Evolutionary conservation across 2,113 vertebrate species (phyloP).

Genomic region (Thymallus thymallus): DNA sequence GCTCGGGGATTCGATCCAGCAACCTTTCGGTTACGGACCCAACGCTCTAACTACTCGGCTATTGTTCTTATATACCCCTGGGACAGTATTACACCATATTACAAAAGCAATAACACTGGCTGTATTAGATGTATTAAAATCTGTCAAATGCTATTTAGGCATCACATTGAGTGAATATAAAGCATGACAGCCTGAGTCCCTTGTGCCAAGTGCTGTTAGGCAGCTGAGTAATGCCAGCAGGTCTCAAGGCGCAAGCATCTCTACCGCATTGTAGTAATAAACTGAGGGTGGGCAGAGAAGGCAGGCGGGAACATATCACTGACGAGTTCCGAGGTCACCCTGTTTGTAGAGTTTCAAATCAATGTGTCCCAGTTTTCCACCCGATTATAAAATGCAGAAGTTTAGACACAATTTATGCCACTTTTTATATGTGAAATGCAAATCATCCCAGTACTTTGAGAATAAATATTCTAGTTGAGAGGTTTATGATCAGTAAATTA

Average conservation of each 20-base stretch:
- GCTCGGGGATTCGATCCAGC: no score
- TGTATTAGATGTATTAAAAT: slow-evolving; percentile 9
- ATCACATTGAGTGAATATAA: not conserved
- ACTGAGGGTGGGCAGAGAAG: not conserved
- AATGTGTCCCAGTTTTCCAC: slow-evolving; percentile 2
- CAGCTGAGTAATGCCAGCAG: slow-evolving; percentile 1
- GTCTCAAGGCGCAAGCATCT: not conserved
- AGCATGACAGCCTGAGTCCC: not conserved
- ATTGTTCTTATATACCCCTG: not conserved
- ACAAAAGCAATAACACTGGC: slow-evolving; percentile 14
- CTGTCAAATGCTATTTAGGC: slow-evolving; percentile 5
- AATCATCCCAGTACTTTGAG: not conserved
- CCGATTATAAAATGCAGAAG: not conserved
- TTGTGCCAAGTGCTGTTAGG: not conserved
- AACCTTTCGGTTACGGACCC: no score
- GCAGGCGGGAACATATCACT: not conserved
- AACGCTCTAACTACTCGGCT: no score
- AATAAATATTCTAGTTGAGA: not conserved
- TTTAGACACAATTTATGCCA: not conserved
- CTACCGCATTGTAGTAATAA: not conserved
- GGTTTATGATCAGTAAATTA: not conserved
- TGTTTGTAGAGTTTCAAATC: not conserved
- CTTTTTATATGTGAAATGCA: slow-evolving; percentile 1
- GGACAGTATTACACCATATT: not conserved
- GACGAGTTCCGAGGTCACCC: not conserved